Conservation (phyloP, 1,140 invertebrate genomes). For the Bombyx mori region ASM3026992v2 NC_085110.1:14465001-14465500, state of each 20-base stretch:
- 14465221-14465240: too few relatives aligned
- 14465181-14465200: not conserved
- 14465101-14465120: not conserved
- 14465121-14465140: not conserved
- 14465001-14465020: slow-evolving; percentile 27
- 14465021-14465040: slow-evolving; percentile 8
- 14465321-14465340: slow-evolving; percentile 42
- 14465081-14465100: not conserved
- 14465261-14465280: slow-evolving; percentile 20
- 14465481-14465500: slow-evolving; percentile 2
- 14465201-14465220: not conserved
- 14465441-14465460: not conserved
- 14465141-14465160: not conserved
- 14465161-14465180: not conserved
- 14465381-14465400: slow-evolving; percentile 19
- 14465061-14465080: slow-evolving; percentile 1
- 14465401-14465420: slow-evolving; percentile 13
- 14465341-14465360: slow-evolving; percentile 14
- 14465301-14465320: slow-evolving; percentile 51
- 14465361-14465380: slow-evolving; percentile 22
- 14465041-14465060: slow-evolving; percentile 1
- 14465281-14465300: slow-evolving; percentile 44
- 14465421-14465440: slow-evolving; percentile 21
- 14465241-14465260: too few relatives aligned
- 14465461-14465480: slow-evolving; percentile 7